These are phyloP conservation scores for Nasua narica DNA, from an alignment of 2,797 vertebrate genomes.

Conservation along the genomic window DNA sequence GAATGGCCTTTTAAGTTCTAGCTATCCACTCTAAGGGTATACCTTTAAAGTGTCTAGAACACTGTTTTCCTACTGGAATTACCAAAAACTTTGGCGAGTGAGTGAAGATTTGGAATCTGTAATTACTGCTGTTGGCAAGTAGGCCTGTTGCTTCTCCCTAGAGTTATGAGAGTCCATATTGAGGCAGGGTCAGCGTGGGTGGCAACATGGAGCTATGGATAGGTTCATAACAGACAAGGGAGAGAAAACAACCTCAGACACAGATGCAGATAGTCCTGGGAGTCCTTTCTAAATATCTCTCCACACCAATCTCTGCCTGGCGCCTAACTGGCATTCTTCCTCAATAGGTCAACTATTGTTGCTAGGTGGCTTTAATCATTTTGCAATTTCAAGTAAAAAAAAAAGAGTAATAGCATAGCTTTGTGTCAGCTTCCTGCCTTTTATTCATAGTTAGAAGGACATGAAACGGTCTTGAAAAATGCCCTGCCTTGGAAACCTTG, in stretches of 20 bases:
- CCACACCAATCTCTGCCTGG: not conserved
- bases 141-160: not conserved
- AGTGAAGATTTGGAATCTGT: not conserved
- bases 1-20: not conserved
- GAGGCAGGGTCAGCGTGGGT: not conserved
- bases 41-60: not conserved
- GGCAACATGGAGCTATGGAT: not conserved
- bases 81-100: not conserved
- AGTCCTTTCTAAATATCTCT: not conserved
- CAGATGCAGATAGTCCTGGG: not conserved
- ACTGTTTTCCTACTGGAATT: not conserved
- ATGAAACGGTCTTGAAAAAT: constrained; percentile 19
- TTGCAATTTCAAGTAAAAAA: constrained; percentile 26
- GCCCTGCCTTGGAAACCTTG: not conserved
- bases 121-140: not conserved
- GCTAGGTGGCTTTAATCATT: constrained; percentile 22
- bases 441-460: constrained; percentile 44
- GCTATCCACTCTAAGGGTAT: not conserved
- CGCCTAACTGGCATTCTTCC: not conserved
- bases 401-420: not conserved
- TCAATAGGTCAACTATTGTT: constrained; percentile 16
- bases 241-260: not conserved
- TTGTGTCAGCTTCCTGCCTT: not conserved
- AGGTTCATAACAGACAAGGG: not conserved
- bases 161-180: not conserved